phyloP scores from a whole-genome alignment of 2,113 vertebrate species.

The Protobothrops flavoviridis region DNA sequence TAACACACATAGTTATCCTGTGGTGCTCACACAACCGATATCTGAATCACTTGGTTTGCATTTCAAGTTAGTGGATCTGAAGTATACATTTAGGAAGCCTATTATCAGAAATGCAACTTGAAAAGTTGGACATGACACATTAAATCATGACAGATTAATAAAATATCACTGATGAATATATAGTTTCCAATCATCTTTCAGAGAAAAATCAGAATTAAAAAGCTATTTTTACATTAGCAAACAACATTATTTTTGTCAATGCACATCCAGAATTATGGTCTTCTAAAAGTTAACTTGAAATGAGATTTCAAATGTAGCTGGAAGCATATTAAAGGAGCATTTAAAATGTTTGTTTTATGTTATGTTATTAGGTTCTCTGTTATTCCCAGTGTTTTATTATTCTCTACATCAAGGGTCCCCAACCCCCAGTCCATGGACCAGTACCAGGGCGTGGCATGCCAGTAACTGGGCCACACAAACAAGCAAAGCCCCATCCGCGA shows the following conservation, averaged over 20 bases:
- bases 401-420: background rate
- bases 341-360: background rate
- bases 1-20: conserved; percentile 22
- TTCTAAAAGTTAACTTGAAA: background rate
- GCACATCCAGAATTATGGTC: background rate
- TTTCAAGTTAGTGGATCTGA: conserved; percentile 45
- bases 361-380: conserved; percentile 3
- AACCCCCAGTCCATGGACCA: too few species aligned
- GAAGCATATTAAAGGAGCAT: background rate
- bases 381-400: background rate
- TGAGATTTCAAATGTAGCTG: background rate
- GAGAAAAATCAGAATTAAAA: conserved; percentile 35
- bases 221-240: conserved; percentile 16
- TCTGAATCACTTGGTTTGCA: conserved; percentile 42
- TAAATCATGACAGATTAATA: conserved; percentile 57
- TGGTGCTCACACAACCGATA: conserved; percentile 47
- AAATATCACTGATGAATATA: conserved; percentile 52
- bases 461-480: too few species aligned
- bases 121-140: conserved; percentile 46
- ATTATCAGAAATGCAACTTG: conserved; percentile 52
- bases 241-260: conserved; percentile 16
- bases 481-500: too few species aligned
- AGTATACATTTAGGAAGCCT: conserved; percentile 54
- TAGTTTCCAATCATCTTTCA: conserved; percentile 29
- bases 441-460: too few species aligned